Evolutionary conservation across 2,888 invertebrate genomes (phyloP).

Genomic region (Thereva unica): DNA sequence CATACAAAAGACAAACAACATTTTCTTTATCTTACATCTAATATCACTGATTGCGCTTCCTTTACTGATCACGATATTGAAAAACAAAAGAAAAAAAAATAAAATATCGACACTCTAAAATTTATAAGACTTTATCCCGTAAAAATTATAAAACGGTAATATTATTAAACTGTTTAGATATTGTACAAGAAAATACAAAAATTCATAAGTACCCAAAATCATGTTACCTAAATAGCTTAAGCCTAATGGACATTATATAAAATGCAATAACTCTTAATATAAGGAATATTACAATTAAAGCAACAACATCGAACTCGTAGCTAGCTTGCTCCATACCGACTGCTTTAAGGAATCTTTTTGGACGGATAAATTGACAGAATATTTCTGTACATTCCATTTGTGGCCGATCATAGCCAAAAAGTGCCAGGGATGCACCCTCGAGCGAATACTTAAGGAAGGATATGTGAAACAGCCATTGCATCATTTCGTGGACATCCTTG

Average conservation of each 20-base stretch:
- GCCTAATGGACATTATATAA: constrained; percentile 67
- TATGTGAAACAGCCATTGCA: constrained; percentile 84
- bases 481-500: constrained; percentile 74
- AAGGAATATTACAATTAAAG: constrained; percentile 68
- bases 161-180: neutral
- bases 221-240: constrained; percentile 60
- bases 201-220: neutral
- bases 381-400: constrained; percentile 73
- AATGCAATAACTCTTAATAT: constrained; percentile 68
- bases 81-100: too few species aligned
- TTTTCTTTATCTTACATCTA: too few species aligned
- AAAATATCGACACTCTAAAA: too few species aligned
- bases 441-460: constrained; percentile 90
- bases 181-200: neutral
- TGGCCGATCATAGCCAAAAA: constrained; percentile 80
- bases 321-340: constrained; percentile 71
- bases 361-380: constrained; percentile 76
- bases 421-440: constrained; percentile 78
- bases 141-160: neutral
- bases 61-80: too few species aligned
- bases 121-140: too few species aligned
- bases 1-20: too few species aligned
- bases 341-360: constrained; percentile 73
- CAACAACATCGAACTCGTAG: constrained; percentile 68
- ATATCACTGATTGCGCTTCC: too few species aligned